Conservation (phyloP, 2,797 vertebrate species). For the Cercopithecus petaurista region DNA sequence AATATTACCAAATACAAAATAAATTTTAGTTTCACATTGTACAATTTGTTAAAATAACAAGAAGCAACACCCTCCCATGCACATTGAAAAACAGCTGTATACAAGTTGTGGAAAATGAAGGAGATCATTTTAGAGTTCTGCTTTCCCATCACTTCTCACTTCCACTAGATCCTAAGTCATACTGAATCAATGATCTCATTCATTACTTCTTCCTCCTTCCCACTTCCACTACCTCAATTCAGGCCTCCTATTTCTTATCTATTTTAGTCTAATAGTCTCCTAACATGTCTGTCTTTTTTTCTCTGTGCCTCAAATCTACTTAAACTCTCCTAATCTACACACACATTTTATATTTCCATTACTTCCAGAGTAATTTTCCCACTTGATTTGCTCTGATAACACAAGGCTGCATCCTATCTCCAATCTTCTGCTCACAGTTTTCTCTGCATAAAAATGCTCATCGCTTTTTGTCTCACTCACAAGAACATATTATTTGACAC, state of each 20-base stretch:
- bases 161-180: background rate
- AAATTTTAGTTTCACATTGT: background rate
- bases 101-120: background rate
- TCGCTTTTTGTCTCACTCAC: background rate
- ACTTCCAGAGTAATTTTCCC: background rate
- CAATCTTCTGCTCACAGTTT: background rate
- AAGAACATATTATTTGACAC: background rate
- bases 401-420: background rate
- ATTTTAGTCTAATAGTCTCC: background rate
- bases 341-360: background rate
- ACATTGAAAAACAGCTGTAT: background rate
- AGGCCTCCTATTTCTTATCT: background rate
- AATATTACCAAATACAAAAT: conserved; percentile 8
- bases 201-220: background rate
- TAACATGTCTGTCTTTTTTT: background rate
- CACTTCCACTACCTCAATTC: background rate
- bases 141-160: background rate
- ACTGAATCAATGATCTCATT: background rate
- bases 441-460: background rate
- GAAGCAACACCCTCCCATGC: background rate
- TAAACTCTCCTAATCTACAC: background rate
- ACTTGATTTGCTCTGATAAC: background rate
- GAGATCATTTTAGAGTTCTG: background rate
- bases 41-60: background rate
- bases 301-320: background rate